phyloP scores from a whole-genome alignment of 2,888 invertebrate species.

The Lissocephala sabroskyi region DNA sequence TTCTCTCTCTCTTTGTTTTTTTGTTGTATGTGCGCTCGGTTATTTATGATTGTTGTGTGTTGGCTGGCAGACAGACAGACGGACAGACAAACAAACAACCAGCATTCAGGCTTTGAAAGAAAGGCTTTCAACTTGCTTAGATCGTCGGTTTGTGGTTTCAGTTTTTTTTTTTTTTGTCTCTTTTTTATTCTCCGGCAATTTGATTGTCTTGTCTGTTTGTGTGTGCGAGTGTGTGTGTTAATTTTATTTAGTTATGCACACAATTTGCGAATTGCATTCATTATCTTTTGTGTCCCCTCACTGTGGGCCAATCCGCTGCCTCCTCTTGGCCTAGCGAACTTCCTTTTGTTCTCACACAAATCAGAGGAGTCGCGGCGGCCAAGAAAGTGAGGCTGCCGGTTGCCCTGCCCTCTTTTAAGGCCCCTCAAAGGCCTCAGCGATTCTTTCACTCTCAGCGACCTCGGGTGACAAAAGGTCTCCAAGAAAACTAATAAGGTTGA shows the following conservation, averaged over 20 bases:
- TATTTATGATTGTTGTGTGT: slow-evolving; percentile 53
- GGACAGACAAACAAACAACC: slow-evolving; percentile 32
- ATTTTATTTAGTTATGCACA: slow-evolving; percentile 1
- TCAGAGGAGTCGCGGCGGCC: no score
- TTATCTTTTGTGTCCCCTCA: not conserved
- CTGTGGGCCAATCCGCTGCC: no score
- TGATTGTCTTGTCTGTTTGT: not conserved
- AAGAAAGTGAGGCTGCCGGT: no score
- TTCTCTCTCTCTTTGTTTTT: not conserved
- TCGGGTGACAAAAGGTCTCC: no score
- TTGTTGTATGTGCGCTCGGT: slow-evolving; percentile 18
- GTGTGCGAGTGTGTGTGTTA: no score
- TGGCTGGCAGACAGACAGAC: slow-evolving; percentile 32
- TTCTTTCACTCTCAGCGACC: no score
- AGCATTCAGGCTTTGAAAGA: not conserved
- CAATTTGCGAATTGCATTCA: not conserved
- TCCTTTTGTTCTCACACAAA: no score
- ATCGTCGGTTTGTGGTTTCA: not conserved
- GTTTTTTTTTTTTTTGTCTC: not conserved
- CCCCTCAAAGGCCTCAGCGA: no score
- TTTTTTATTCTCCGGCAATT: not conserved
- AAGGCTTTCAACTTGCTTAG: slow-evolving; percentile 7
- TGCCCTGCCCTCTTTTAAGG: no score
- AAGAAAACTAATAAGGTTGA: no score
- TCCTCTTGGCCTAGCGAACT: no score